These are phyloP conservation scores for Rhaphigaster nebulosa DNA, from an alignment of 2,888 invertebrate genomes.

Conservation along the genomic window DNA sequence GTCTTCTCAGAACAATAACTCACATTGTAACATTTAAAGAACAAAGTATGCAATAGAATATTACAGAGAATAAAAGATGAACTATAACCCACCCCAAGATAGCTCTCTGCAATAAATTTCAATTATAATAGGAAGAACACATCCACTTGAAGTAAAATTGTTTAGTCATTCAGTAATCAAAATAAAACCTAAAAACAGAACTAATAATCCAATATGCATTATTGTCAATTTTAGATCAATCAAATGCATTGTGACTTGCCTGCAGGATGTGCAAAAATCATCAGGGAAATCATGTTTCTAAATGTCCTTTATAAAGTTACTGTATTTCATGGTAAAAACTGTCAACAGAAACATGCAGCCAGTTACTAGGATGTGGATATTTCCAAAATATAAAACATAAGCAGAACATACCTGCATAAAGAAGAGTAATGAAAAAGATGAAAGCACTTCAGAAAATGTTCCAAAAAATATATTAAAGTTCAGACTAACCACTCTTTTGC, in stretches of 20 bases:
- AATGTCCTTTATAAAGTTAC: constrained; percentile 15
- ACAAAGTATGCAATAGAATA: neutral
- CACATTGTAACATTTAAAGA: neutral
- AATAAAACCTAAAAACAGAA: constrained; percentile 32
- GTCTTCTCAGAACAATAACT: constrained; percentile 9
- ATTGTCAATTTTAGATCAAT: constrained; percentile 19
- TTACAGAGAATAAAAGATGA: neutral
- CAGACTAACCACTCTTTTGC: constrained; percentile 48
- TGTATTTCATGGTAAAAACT: constrained; percentile 41
- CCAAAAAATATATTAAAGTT: constrained; percentile 43
- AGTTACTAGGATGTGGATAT: constrained; percentile 46
- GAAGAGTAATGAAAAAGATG: constrained; percentile 49
- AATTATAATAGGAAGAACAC: neutral
- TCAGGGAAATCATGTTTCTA: constrained; percentile 22
- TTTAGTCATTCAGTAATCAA: neutral
- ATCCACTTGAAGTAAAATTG: constrained; percentile 25
- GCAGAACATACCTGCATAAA: constrained; percentile 49
- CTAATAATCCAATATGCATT: constrained; percentile 9
- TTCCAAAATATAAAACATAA: constrained; percentile 50
- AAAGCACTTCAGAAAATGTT: constrained; percentile 41
- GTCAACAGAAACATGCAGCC: constrained; percentile 49
- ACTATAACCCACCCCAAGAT: constrained; percentile 5
- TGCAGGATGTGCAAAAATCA: constrained; percentile 32
- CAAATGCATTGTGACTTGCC: constrained; percentile 23
- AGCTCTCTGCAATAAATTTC: neutral